Evolutionary conservation across 2,888 invertebrate genomes (phyloP).

Genomic region (Fragum fragum): DNA sequence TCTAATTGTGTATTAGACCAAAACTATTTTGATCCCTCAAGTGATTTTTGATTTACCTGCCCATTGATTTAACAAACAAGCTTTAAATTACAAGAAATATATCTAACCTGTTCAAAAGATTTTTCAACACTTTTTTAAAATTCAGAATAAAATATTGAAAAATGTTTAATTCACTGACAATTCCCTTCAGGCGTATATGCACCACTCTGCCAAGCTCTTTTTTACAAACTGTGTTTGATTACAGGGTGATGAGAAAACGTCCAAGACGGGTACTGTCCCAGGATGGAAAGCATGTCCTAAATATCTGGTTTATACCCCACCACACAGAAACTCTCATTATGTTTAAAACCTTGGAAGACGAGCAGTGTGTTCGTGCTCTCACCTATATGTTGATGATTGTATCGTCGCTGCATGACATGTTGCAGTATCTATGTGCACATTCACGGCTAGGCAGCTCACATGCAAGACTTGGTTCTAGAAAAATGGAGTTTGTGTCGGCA

Average conservation of each 20-base stretch:
- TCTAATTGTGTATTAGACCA: too few relatives aligned
- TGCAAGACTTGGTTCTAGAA: slow-evolving; percentile 80
- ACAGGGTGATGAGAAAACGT: slow-evolving; percentile 80
- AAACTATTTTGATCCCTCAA: too few relatives aligned
- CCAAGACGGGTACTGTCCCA: slow-evolving; percentile 83
- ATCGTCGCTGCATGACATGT: slow-evolving; percentile 84
- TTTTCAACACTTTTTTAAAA: too few relatives aligned
- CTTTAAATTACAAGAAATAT: too few relatives aligned
- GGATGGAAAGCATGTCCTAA: slow-evolving; percentile 83
- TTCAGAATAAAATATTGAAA: too few relatives aligned
- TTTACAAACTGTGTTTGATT: too few relatives aligned
- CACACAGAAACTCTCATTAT: slow-evolving; percentile 83
- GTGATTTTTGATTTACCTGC: too few relatives aligned
- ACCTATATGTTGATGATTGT: slow-evolving; percentile 79
- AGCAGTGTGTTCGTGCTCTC: slow-evolving; percentile 78
- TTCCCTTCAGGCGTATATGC: too few relatives aligned
- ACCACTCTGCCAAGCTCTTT: too few relatives aligned
- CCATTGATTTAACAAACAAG: too few relatives aligned
- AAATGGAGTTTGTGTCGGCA: slow-evolving; percentile 83
- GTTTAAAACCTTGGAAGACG: slow-evolving; percentile 83
- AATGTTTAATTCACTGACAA: too few relatives aligned
- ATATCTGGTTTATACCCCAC: slow-evolving; percentile 87
- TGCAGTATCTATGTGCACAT: slow-evolving; percentile 86
- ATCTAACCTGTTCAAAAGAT: too few relatives aligned
- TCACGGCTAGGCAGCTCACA: slow-evolving; percentile 83